Conservation (phyloP, 2,797 vertebrate genomes). For the Lycodopsis pacificus region DNA sequence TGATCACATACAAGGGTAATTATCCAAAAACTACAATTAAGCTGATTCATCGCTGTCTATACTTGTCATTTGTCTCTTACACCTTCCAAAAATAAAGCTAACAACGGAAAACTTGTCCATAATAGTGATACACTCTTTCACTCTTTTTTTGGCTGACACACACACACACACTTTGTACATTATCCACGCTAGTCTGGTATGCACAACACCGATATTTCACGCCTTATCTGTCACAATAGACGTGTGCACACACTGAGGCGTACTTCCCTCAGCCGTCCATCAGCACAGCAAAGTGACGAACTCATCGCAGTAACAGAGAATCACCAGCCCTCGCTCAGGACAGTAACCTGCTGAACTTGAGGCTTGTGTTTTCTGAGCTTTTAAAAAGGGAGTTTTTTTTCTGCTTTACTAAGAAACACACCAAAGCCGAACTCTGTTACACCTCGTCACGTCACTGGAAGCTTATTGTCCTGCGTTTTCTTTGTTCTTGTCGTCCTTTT, state of each 20-base stretch:
- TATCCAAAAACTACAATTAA: neutral
- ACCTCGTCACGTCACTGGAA: neutral
- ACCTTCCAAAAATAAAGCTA: neutral
- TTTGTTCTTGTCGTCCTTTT: neutral
- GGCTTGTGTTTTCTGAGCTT: neutral
- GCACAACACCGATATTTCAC: slow-evolving; percentile 39
- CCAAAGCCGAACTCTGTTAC: neutral
- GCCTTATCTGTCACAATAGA: slow-evolving; percentile 28
- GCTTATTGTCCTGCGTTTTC: neutral
- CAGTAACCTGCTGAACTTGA: no score
- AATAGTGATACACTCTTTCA: neutral
- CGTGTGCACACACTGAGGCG: neutral
- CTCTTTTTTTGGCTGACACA: neutral
- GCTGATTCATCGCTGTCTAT: neutral
- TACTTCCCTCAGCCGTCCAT: slow-evolving; percentile 45
- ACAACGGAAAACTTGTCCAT: neutral
- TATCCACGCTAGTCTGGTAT: slow-evolving; percentile 26
- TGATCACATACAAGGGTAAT: neutral
- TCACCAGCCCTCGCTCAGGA: slow-evolving; percentile 1
- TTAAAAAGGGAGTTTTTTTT: slow-evolving; percentile 9
- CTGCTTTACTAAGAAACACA: neutral
- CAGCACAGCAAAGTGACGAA: slow-evolving; percentile 12
- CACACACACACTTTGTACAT: no score
- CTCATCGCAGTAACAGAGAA: neutral
- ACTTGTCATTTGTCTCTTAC: neutral